A percentile compares a stretch with the other conserved stretches of the same genome.
Evolutionary conservation across 2,888 invertebrate genomes (phyloP).

Genomic region (Nasonia oneida): DNA sequence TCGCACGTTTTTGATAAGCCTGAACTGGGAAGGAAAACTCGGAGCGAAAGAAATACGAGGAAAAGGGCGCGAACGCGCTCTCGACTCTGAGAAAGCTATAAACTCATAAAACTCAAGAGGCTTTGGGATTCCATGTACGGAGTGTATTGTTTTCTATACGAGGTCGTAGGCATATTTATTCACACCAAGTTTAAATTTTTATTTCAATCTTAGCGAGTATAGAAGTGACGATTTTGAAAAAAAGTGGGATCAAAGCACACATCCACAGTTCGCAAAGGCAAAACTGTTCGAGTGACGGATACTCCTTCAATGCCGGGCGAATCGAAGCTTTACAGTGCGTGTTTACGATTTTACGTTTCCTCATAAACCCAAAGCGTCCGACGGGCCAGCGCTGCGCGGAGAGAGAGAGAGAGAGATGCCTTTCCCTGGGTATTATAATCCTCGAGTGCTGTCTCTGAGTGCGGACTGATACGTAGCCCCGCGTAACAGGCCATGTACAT

Average conservation of each 20-base stretch:
- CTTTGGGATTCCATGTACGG: background rate
- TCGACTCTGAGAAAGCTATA: background rate
- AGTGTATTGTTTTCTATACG: background rate
- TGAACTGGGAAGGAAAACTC: background rate
- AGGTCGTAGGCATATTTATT: too few species aligned
- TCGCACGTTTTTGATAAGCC: conserved; percentile 48
- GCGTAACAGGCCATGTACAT: conserved; percentile 13
- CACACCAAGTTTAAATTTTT: too few species aligned
- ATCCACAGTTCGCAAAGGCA: background rate
- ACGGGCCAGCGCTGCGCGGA: conserved; percentile 45
- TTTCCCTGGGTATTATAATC: conserved; percentile 52
- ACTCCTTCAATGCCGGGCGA: conserved; percentile 67
- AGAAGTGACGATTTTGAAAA: background rate
- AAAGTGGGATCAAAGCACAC: background rate
- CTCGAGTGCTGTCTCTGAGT: conserved; percentile 53
- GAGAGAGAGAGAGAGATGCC: conserved; percentile 32
- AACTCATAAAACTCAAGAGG: conserved; percentile 8
- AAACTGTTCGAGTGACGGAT: conserved; percentile 60
- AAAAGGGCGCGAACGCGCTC: background rate
- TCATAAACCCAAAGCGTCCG: conserved; percentile 72
- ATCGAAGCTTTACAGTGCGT: conserved; percentile 68
- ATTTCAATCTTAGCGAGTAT: background rate
- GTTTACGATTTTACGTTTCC: conserved; percentile 73
- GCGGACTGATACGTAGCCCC: conserved; percentile 29
- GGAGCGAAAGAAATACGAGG: background rate